Percentiles rank a stretch among this genome's conserved stretches.
Evolutionary conservation across 1,140 invertebrate genomes (phyloP).

Genomic region (Pogonus chalceus): DNA sequence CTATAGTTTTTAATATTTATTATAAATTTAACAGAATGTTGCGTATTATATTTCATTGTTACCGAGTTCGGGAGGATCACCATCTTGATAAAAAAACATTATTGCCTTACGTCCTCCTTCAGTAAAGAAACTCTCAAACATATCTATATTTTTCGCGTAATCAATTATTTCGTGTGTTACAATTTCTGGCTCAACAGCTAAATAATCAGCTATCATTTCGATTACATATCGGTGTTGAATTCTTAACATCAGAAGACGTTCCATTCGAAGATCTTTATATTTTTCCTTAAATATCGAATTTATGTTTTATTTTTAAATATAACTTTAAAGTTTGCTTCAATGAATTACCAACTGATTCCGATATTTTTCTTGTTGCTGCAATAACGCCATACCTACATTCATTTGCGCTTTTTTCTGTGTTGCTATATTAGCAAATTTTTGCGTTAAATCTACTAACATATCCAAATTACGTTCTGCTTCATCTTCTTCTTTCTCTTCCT

Average conservation of each 20-base stretch:
- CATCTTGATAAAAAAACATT: slow-evolving; percentile 42
- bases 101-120: slow-evolving; percentile 38
- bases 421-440: slow-evolving; percentile 17
- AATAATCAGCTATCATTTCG: slow-evolving; percentile 48
- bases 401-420: slow-evolving; percentile 11
- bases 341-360: slow-evolving; percentile 15
- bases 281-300: not conserved
- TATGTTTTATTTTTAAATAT: slow-evolving; percentile 20
- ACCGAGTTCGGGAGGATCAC: slow-evolving; percentile 38
- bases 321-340: not conserved
- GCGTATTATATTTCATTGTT: slow-evolving; percentile 16
- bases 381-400: slow-evolving; percentile 18
- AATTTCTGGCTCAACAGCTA: slow-evolving; percentile 42
- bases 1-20: slow-evolving; percentile 23
- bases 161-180: slow-evolving; percentile 56
- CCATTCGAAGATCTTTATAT: slow-evolving; percentile 23
- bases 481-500: no score
- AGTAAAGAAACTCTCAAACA: slow-evolving; percentile 43
- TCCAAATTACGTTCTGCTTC: slow-evolving; percentile 12
- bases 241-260: slow-evolving; percentile 39
- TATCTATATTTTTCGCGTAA: slow-evolving; percentile 44
- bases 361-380: slow-evolving; percentile 22
- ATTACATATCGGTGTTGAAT: slow-evolving; percentile 50
- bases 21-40: not conserved
- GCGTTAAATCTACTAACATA: slow-evolving; percentile 21